Evolutionary conservation across 2,888 invertebrate species (phyloP), one percentile per base, ranked within the genome.

Genomic region (Agonopterix heracliana): DNA sequence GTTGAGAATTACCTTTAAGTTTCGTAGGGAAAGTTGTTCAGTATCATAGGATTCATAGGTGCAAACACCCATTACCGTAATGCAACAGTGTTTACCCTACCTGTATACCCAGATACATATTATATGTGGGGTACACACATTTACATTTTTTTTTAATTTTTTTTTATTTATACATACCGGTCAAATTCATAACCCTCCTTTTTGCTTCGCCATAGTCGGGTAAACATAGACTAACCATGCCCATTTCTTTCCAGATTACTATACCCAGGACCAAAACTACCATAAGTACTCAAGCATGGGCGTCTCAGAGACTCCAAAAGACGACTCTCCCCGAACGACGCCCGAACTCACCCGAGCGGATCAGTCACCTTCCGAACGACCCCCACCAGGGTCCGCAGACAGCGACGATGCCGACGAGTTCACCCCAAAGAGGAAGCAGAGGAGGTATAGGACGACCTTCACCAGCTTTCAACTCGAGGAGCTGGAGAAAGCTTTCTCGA

Each of bases 381-480:
- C 88, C 1, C 86, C 89, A 12, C 83, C 88, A 55, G 90, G 91
- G 35, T 91, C 91, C 0, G 91, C 91, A 57, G 88, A 90, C 64
- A 91, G 93, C 57, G 93, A 92, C 48, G 91, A 92, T 45, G 92
- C 92, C 11, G 93, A 95, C 68, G 95, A 95, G 59, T 95, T 94
- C 71, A 90, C 95, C 0, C 96, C 96, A 0, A 97, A 97, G 80
- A 89, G 97, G 58, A 97, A 97, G 74, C 97, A 97, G 74, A 90
- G 97, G 8, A 88, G 97, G 44, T 97, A 97, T 76, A 90, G 97
- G 57, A 97, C 97, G n/a, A 97, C 97, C 34, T 97, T 97, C 81
- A 97, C 97, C 44, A 96, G 96, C 70, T 97, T 96, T 72, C 96
- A 98, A 80, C 89, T 98, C 59, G 98, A 98, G 78, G 98, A 98